Evolutionary conservation across 2,888 invertebrate species (phyloP).

Genomic region (Drepana falcataria): DNA sequence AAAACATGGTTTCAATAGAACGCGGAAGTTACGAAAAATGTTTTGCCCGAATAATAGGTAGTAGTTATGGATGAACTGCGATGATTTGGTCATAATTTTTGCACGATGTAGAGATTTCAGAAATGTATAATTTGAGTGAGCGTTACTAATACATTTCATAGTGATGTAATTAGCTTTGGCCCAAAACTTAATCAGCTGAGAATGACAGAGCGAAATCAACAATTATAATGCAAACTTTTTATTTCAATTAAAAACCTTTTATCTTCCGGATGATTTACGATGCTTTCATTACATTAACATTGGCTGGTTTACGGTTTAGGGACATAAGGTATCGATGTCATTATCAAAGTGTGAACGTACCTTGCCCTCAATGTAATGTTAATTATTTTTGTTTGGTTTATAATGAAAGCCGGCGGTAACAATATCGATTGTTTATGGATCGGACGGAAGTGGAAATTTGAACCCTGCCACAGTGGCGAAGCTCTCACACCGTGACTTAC

Average conservation of each 20-base stretch:
- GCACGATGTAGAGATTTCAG: constrained; percentile 5
- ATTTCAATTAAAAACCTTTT: constrained; percentile 66
- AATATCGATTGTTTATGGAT: constrained; percentile 70
- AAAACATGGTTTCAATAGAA: constrained; percentile 50
- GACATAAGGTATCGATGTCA: constrained; percentile 32
- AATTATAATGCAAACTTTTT: constrained; percentile 56
- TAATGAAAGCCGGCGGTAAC: constrained; percentile 62
- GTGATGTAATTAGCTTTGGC: constrained; percentile 63
- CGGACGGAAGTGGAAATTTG: constrained; percentile 70
- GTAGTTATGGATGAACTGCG: constrained; percentile 32
- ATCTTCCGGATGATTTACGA: constrained; percentile 64
- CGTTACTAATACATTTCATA: constrained; percentile 55
- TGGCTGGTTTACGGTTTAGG: constrained; percentile 19
- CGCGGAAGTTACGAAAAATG: constrained; percentile 59
- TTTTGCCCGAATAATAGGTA: constrained; percentile 31
- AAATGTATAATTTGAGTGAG: constrained; percentile 30
- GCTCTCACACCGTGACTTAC: constrained; percentile 66
- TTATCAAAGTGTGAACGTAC: constrained; percentile 26
- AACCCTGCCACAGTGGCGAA: constrained; percentile 54
- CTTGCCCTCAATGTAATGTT: constrained; percentile 29
- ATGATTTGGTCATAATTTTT: constrained; percentile 19
- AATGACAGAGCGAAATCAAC: constrained; percentile 61
- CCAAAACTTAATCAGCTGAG: constrained; percentile 62
- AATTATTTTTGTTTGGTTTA: constrained; percentile 62
- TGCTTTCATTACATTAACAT: constrained; percentile 40